Base-by-base conservation (phyloP, 37 sponge, comb jelly and placozoan species). In the Amphimedon queenslandica region DNA sequence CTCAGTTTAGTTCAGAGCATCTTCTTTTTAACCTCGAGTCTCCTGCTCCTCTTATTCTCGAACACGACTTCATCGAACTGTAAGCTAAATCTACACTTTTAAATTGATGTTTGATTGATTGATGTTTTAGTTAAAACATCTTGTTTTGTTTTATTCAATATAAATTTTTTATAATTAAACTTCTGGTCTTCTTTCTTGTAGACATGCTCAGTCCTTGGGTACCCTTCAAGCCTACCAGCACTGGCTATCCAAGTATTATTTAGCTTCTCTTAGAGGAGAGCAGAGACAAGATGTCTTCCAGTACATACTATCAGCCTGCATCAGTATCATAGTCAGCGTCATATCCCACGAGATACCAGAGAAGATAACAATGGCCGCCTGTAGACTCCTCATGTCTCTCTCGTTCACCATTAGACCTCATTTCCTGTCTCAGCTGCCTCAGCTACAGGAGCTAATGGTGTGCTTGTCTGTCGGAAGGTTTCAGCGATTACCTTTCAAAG, bases 241-340 rank as follows among this genome's bases (percentile, higher is more conserved):
- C 73, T 92, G 93, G 93, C 66, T 92, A 61, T 77, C 81, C 25
- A 61, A 83, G 55, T 67, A 76, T 76, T 71, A 92, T 61, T 75
- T 86, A 16, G 64, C 60, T 58, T 38, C 73, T 0, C 42, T 77
- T 30, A 37, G 88, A 3, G 37, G 51, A 8, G 4, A 35, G 4
- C 58, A 89, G 55, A 55, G 57, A 3, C 32, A 68, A 2, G 60
- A 77, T 23, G 36, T 57, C 51, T 6, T 75, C 68, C 2, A 27
- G 25, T 68, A 63, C 31, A 25, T 89, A 43, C 10, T 73, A 38
- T 33, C 71, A 32, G 39, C 71, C 28, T 42, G 67, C 11, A 80
- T 74, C 1, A 71, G 73, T n/a, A 35, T 72, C 1, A 16, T 47
- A n/a, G 32, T 58, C 21, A 69, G 86, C 42, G 79, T 88, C 35